These are phyloP conservation scores for Rhinella marina DNA, from an alignment of 2,797 vertebrate species.

Conservation along the genomic window DNA sequence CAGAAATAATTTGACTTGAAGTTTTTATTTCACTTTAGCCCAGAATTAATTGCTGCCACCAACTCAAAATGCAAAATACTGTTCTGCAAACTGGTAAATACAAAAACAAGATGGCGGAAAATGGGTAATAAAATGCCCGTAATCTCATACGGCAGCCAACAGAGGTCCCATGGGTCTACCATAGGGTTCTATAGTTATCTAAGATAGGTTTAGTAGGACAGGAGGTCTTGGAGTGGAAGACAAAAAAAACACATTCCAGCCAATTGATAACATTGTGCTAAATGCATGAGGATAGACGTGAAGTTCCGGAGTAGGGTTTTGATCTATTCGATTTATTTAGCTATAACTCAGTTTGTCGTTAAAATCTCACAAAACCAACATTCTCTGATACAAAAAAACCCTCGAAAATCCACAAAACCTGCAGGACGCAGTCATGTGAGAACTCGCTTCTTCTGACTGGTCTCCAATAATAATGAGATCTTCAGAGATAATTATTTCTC, in stretches of 20 bases:
- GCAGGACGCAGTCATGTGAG: constrained; percentile 68
- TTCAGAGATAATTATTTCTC: constrained; percentile 75
- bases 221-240: too few relatives aligned
- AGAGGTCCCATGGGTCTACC: too few relatives aligned
- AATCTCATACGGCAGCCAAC: background rate
- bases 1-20: background rate
- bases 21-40: background rate
- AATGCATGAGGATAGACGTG: too few relatives aligned
- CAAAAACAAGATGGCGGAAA: background rate
- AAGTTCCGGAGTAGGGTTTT: too few relatives aligned
- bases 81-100: background rate
- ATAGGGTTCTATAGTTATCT: too few relatives aligned
- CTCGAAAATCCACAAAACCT: constrained; percentile 58
- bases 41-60: background rate
- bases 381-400: background rate
- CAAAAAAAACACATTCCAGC: too few relatives aligned
- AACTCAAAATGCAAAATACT: background rate
- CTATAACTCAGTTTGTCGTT: background rate
- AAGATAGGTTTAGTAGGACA: too few relatives aligned
- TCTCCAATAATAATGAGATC: constrained; percentile 75
- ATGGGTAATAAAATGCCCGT: background rate
- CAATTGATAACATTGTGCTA: too few relatives aligned
- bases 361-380: background rate
- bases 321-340: too few relatives aligned
- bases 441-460: constrained; percentile 70